Evolutionary conservation across 2,113 vertebrate species (phyloP), one percentile per base, ranked within the genome.

Genomic region (Anolis carolinensis): DNA sequence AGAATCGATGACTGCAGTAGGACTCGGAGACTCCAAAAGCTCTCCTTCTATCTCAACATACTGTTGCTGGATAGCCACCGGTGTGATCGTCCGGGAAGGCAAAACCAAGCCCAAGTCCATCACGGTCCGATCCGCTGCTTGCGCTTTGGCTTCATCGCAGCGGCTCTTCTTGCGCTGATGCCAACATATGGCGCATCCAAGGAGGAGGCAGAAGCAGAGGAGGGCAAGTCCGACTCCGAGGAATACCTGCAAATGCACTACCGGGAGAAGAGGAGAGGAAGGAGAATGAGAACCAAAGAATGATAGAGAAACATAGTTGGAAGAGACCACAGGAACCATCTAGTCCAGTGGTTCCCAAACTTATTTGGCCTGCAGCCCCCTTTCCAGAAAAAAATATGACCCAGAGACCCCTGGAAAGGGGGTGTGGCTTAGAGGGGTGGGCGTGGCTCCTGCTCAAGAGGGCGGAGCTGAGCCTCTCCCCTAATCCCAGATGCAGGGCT

Each of bases 161-260:
- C 21, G 68, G 0, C 0, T 76, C 1, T 13, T 86, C 85, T 92
- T 95, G 8, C 81, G 89, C 32, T 89, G 94, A 32, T 94, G 90
- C 93, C 95, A 96, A 89, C 96, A 97, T 76, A 96, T 65, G 50
- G 96, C 82, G 11, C 97, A 98, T 39, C 96, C 93, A 11, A 97
- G 93, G 73, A 97, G 94, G 79, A 96, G 87, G 67, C 94, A 95
- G 95, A 97, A 97, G 92, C 95, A 97, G 83, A 97, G 91, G 25
- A 97, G 83, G 7, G 96, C 95, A 86, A 97, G 93, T 34, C 95
- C 96, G 8, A 94, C 84, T 1, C 96, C 95, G 68, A 97, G 93
- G 84, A 97, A 91, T 32, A 95, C 88, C 95, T 96, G 97, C 85
- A 96, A 88, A 89, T 95, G 94, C 70, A 89, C 97, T 97, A 79